These are phyloP conservation scores for Uropetala carovei DNA, from an alignment of 2,888 invertebrate genomes.

Conservation along the genomic window DNA sequence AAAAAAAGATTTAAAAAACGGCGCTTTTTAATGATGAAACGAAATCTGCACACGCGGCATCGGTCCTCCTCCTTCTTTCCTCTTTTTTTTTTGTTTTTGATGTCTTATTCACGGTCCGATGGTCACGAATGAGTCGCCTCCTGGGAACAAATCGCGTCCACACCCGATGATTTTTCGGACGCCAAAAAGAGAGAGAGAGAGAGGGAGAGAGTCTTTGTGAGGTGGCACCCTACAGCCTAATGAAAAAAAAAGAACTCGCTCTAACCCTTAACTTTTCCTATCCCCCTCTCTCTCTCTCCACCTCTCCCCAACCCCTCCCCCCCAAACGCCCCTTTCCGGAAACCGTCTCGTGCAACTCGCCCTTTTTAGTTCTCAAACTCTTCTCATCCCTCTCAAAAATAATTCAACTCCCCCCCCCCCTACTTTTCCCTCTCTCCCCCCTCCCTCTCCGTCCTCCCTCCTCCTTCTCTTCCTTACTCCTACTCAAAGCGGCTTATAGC, in stretches of 20 bases:
- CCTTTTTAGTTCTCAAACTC: no score
- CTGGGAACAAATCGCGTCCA: constrained; percentile 44
- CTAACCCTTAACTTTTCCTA: neutral
- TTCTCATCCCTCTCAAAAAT: neutral
- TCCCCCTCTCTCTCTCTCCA: neutral
- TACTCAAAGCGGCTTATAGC: neutral
- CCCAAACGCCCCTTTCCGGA: neutral
- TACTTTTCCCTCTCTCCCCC: neutral
- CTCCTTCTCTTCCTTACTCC: neutral
- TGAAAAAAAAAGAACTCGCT: neutral
- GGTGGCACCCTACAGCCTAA: constrained; percentile 37
- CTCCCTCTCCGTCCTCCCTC: no score
- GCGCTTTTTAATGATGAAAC: constrained; percentile 10
- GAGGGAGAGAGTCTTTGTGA: constrained; percentile 14
- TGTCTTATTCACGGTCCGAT: constrained; percentile 32
- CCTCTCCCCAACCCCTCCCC: neutral
- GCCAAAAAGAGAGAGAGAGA: no score
- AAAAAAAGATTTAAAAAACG: neutral
- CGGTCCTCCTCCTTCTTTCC: neutral
- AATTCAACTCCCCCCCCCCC: neutral
- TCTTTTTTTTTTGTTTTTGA: neutral
- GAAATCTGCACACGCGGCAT: constrained; percentile 15
- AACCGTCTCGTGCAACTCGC: neutral
- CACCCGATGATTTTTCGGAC: constrained; percentile 41
- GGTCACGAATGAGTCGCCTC: constrained; percentile 56